Percentiles rank a stretch among this genome's conserved stretches.
phyloP scores from a whole-genome alignment of 2,888 invertebrate genomes.

The Papilio gigon region DNA sequence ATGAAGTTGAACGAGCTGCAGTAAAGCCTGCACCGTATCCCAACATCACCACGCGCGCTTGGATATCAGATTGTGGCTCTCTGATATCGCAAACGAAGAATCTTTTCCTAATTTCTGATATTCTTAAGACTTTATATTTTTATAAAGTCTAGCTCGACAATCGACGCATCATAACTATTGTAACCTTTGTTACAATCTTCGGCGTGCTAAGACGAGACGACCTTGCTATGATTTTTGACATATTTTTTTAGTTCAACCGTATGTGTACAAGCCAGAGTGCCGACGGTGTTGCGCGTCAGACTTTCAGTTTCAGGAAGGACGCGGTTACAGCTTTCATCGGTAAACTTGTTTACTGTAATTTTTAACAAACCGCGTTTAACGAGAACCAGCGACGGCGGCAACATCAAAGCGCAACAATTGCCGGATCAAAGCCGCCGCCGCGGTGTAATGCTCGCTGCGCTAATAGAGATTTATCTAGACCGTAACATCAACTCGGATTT shows the following conservation, averaged over 20 bases:
- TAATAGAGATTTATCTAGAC: slow-evolving; percentile 49
- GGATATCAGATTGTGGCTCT: too few relatives aligned
- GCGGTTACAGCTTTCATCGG: slow-evolving; percentile 53
- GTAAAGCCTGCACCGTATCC: too few relatives aligned
- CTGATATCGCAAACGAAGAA: too few relatives aligned
- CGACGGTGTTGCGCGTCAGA: background rate
- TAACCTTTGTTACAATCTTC: too few relatives aligned
- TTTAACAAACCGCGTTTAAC: slow-evolving; percentile 54
- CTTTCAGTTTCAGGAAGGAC: slow-evolving; percentile 39
- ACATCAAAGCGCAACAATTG: slow-evolving; percentile 59
- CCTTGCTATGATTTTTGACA: background rate
- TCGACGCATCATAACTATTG: too few relatives aligned
- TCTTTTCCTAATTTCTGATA: too few relatives aligned
- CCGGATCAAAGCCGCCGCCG: slow-evolving; percentile 64
- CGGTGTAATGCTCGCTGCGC: slow-evolving; percentile 51
- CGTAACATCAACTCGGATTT: slow-evolving; percentile 13
- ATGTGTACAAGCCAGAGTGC: background rate
- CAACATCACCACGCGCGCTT: too few relatives aligned
- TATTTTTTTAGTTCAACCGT: background rate
- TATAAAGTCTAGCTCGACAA: too few relatives aligned
- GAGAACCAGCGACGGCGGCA: slow-evolving; percentile 61
- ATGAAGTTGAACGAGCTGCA: too few relatives aligned
- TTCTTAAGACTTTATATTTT: too few relatives aligned
- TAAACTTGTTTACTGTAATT: slow-evolving; percentile 63
- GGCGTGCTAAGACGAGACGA: too few relatives aligned